Evolutionary conservation across 2,113 vertebrate species (phyloP), one percentile per base, ranked within the genome.

Genomic region (Podarcis cretensis): DNA sequence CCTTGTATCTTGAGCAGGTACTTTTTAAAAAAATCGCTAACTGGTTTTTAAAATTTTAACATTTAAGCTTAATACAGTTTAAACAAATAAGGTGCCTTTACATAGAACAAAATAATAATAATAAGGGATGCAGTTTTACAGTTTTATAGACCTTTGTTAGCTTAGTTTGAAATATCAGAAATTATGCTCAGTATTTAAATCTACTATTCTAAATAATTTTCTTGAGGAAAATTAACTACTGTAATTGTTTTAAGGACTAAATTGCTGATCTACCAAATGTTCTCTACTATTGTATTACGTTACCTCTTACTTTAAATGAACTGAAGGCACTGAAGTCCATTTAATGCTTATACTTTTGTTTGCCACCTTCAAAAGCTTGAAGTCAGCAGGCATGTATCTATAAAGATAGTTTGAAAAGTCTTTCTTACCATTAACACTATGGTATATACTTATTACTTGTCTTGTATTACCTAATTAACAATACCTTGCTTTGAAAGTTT

Each of bases 1-100:
- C 32, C 37, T 54, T 37, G 32, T 83, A 54, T 90, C 57, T 73
- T 40, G 54, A 91, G 32, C 68, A 91, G 69, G 23, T 89, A 81
- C 63, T 25, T 16, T 69, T 25, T 12, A 35, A 78, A n/a, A 68
- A 13, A 75, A 83, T 57, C 78, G 48, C n/a, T 65, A 87, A 74
- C 21, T 76, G 0, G 63, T 71, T 84, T 37, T 1, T 6, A 3
- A 14, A 35, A 16, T 84, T 91, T 87, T 78, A 40, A 57, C 87
- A 63, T 14, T 90, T 20, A 21, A 76, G n/a, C 14, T 32, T 30
- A 63, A 30, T 65, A 18, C 4, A 37, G 6, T 59, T 65, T 18
- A 74, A 63, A 65, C 37, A 82, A 35, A 32, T 77, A 68, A 68
- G 40, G 48, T 35, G 43, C 59, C 18, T 14, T 63, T 63, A 63